Conservation (phyloP, 2,113 vertebrate genomes). For the Panthera leo region DNA sequence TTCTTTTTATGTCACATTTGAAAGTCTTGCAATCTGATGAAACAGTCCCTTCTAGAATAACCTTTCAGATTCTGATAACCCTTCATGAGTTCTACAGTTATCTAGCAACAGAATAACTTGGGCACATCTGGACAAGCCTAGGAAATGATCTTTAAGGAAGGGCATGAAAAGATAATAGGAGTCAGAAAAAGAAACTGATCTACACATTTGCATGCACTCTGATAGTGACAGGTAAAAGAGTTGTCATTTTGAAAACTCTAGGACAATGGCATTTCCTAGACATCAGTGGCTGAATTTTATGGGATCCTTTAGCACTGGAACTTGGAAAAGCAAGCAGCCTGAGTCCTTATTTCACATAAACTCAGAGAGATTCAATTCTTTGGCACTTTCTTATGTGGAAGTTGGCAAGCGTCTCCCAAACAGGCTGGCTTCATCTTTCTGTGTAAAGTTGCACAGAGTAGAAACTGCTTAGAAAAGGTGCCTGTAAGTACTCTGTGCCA, state of each 20-base stretch:
- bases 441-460: not conserved
- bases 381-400: not conserved
- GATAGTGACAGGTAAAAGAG: not conserved
- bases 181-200: not conserved
- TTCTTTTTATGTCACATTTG: not conserved
- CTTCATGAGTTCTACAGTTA: not conserved
- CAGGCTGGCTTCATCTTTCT: constrained; percentile 28
- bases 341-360: constrained; percentile 24
- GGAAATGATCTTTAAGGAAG: not conserved
- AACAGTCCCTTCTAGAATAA: not conserved
- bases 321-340: not conserved
- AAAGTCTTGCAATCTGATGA: not conserved
- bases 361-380: not conserved
- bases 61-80: not conserved
- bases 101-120: not conserved
- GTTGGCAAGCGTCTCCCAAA: not conserved
- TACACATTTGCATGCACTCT: not conserved
- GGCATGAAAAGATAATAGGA: not conserved
- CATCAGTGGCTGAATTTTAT: not conserved
- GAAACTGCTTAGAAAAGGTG: not conserved
- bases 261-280: not conserved
- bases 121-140: not conserved
- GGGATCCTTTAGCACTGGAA: not conserved
- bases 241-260: not conserved
- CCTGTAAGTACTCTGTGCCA: not conserved